Evolutionary conservation across 2,113 vertebrate genomes (phyloP).

Genomic region (human): DNA sequence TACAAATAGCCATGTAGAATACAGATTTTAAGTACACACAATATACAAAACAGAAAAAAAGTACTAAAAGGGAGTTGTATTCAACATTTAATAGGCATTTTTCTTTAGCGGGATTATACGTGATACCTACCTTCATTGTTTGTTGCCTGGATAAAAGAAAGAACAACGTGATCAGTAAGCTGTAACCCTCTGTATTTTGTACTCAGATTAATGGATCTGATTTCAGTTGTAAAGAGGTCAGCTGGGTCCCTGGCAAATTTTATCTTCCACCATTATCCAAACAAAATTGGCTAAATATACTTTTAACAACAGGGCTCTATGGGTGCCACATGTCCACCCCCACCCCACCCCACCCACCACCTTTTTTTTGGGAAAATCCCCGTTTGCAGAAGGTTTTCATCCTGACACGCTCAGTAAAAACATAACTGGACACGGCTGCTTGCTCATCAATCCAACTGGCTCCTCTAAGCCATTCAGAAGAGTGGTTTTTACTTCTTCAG

Average conservation of each 20-base stretch:
- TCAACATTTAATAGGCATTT: background rate
- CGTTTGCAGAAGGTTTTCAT: background rate
- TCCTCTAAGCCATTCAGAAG: background rate
- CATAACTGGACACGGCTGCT: rapidly evolving
- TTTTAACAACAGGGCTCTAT: background rate
- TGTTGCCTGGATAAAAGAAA: background rate
- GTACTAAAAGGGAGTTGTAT: background rate
- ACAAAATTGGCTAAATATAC: background rate
- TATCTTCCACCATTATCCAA: background rate
- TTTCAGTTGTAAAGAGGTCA: background rate
- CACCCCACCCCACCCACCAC: rapidly evolving
- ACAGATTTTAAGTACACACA: rapidly evolving
- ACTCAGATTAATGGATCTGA: background rate
- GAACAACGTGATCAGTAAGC: rapidly evolving
- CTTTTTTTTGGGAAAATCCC: background rate
- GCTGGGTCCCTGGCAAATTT: background rate
- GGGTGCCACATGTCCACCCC: background rate
- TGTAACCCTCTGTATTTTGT: too few species aligned
- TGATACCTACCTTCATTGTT: rapidly evolving
- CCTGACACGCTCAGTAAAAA: background rate
- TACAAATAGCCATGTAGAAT: rapidly evolving
- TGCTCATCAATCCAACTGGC: too few species aligned
- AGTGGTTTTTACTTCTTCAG: background rate
- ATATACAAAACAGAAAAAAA: rapidly evolving
- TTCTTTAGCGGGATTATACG: background rate